A percentile compares a stretch with the other conserved stretches of the same genome.
Evolutionary conservation across 2,797 vertebrate genomes (phyloP).

Genomic region (Lepidocolaptes lacrymiger): DNA sequence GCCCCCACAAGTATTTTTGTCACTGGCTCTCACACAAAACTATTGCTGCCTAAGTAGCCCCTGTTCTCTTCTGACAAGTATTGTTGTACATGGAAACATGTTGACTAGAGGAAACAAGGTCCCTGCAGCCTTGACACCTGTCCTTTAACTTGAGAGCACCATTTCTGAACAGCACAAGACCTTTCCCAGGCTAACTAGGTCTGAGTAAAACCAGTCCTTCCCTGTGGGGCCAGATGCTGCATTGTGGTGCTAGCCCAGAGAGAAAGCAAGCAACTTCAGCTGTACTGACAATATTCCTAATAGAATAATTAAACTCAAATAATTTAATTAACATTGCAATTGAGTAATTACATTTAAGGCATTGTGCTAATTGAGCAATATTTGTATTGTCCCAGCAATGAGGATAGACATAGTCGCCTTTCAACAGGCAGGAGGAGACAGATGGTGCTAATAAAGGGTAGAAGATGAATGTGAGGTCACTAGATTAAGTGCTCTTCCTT

Average conservation of each 20-base stretch:
- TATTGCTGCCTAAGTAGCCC: neutral
- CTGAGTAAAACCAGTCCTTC: neutral
- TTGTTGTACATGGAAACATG: neutral
- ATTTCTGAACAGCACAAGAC: neutral
- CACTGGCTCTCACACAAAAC: neutral
- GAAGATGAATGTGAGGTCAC: constrained; percentile 10
- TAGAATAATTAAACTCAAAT: constrained; percentile 49
- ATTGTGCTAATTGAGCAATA: constrained; percentile 34
- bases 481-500: constrained; percentile 13
- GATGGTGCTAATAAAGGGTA: constrained; percentile 25
- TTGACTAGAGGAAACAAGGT: neutral
- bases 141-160: neutral
- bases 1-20: neutral
- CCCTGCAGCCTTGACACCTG: neutral
- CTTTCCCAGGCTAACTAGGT: neutral
- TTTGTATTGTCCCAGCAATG: constrained; percentile 33
- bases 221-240: neutral
- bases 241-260: neutral
- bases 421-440: constrained; percentile 11
- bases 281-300: constrained; percentile 1
- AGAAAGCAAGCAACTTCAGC: neutral
- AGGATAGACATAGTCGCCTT: neutral
- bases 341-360: constrained; percentile 46
- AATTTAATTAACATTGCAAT: constrained; percentile 51
- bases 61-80: neutral